Base-by-base conservation (phyloP, 1,140 invertebrate species). In the Drosophila burlai region DNA sequence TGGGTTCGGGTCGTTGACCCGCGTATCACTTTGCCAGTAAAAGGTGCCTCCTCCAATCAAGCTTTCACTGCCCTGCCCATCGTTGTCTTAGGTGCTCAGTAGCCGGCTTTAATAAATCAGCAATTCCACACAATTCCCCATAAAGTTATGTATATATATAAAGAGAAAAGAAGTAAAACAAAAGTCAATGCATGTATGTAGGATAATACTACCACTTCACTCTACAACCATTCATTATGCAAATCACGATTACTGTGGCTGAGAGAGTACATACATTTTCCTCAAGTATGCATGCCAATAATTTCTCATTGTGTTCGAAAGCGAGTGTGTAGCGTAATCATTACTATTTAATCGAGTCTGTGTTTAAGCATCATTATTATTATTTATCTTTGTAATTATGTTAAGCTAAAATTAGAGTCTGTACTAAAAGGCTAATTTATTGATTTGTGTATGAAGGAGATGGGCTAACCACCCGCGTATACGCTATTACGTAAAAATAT, bases 371-470 rank as follows among this genome's bases (percentile, higher is more conserved):
- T 38, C 18, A 55, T 38, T 55, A 55, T 83, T 74, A 54, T 81
- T 68, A 78, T 77, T 50, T 64, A 54, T 73, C 76, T 74, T 89
- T 75, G 72, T 59, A 87, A 81, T 65, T 81, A 66, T 31, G 42
- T 55, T 83, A 71, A 82, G 74, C 43, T 57, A 72, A 26, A 71
- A 65, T 61, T 69, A 63, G 68, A 86, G 47, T 49, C 55, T 69
- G 47, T 69, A 68, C 57, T 66, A 76, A 74, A 83, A 79, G 73
- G 75, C 69, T 80, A 80, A 83, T 87, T 86, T 80, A 80, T 83
- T 85, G 63, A 77, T 50, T 80, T 72, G 68, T 62, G 67, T 73
- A 80, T 63, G 34, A 65, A 68, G 57, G 61, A 67, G 47, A 58
- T 57, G 69, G 76, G 65, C 43, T 62, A 29, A 52, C 24, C 50